These are phyloP conservation scores for Baccha elongata DNA, from an alignment of 2,888 invertebrate genomes.

Conservation along the genomic window DNA sequence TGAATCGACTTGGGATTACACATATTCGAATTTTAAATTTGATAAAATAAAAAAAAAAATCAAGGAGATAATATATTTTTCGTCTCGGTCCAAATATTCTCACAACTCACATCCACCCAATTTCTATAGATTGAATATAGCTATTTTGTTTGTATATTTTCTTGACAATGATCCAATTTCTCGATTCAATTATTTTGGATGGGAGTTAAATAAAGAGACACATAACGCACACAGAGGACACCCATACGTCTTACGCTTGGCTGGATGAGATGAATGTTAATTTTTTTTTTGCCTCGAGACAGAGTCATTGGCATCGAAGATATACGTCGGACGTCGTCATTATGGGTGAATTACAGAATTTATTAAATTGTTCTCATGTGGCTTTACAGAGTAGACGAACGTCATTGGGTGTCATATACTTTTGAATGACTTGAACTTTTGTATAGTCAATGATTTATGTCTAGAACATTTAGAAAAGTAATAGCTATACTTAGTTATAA, in stretches of 20 bases:
- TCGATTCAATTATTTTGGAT: slow-evolving; percentile 79
- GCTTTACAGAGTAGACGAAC: no score
- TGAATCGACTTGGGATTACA: slow-evolving; percentile 42
- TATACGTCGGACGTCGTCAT: slow-evolving; percentile 14
- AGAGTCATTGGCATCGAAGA: slow-evolving; percentile 60
- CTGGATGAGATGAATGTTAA: slow-evolving; percentile 65
- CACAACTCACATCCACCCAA: not conserved
- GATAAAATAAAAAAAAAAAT: slow-evolving; percentile 52
- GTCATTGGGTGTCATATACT: no score
- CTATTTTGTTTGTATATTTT: slow-evolving; percentile 54
- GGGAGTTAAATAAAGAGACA: slow-evolving; percentile 44
- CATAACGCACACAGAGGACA: not conserved
- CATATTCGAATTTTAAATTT: slow-evolving; percentile 68
- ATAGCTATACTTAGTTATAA: no score
- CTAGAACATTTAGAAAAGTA: no score
- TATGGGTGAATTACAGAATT: slow-evolving; percentile 58
- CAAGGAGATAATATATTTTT: slow-evolving; percentile 29
- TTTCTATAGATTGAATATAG: not conserved
- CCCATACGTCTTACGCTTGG: slow-evolving; percentile 16
- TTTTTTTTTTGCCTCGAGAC: slow-evolving; percentile 64
- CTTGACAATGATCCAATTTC: slow-evolving; percentile 77
- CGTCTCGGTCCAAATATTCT: slow-evolving; percentile 18
- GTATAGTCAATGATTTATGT: no score
- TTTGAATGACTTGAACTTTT: no score
- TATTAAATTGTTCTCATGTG: slow-evolving; percentile 32